Evolutionary conservation across 2,113 vertebrate species (phyloP).

Genomic region (Ia io): DNA sequence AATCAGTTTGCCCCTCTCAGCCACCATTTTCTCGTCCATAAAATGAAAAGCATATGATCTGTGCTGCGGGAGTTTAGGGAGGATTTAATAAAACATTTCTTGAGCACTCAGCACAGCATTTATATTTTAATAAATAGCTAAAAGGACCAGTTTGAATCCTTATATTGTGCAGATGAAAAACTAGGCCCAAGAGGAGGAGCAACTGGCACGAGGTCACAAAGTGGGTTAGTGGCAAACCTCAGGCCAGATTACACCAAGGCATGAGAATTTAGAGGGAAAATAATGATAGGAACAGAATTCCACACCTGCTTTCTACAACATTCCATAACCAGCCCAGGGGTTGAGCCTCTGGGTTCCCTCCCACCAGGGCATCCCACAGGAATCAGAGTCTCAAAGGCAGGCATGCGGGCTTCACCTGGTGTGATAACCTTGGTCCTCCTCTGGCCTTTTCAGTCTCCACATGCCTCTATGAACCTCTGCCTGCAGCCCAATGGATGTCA

Average conservation of each 20-base stretch:
- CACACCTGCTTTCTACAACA: constrained; percentile 55
- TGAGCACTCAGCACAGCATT: neutral
- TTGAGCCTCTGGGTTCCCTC: neutral
- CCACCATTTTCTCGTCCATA: neutral
- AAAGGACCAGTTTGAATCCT: neutral
- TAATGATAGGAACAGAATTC: constrained; percentile 51
- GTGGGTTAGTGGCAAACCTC: constrained; percentile 37
- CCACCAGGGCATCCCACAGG: constrained; percentile 40
- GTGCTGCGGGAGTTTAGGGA: neutral
- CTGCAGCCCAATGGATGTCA: constrained; percentile 24
- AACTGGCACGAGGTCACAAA: neutral
- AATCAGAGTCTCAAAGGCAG: constrained; percentile 42
- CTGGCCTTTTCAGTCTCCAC: constrained; percentile 32
- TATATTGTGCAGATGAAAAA: neutral
- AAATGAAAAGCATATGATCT: neutral
- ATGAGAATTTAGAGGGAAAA: constrained; percentile 24
- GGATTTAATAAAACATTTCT: neutral
- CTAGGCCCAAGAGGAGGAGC: neutral
- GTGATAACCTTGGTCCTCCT: constrained; percentile 47
- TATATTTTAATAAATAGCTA: neutral
- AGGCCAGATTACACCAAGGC: constrained; percentile 32
- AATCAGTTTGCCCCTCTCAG: neutral
- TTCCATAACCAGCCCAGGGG: constrained; percentile 3
- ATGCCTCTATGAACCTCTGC: constrained; percentile 52
- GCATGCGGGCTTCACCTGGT: neutral